Base-by-base conservation (phyloP, 2,888 invertebrate genomes). In the Microchrysa polita region DNA sequence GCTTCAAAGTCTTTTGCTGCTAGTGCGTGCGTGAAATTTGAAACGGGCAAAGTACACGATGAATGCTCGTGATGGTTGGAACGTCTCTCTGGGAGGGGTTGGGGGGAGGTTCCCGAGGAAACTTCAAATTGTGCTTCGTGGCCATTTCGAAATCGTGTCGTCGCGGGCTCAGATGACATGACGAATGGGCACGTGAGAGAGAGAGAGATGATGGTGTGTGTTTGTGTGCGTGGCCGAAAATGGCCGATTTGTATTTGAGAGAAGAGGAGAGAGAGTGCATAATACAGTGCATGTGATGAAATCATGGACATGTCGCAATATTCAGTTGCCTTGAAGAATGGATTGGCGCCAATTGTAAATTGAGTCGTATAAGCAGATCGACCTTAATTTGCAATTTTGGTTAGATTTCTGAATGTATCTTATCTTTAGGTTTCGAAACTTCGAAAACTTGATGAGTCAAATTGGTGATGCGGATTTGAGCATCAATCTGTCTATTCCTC, bases 141-240 rank as follows among this genome's bases (percentile, higher is more conserved):
- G 65, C 42, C 44, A 65, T 65, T 44, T 65, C 65, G 65, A 65
- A 65, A 65, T 34, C 65, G 44, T 48, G 7, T 34, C 27, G 27
- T 5, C 27, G 2, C 27, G 27, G 27, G 27, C 27, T 34, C 27
- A 5, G 2, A 44, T 44, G 65, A 44, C 65, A 65, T 42, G 65
- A 63, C 65, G 65, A 44, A 44, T 48, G 14, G 65, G 65, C 65
- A 65, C 65, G 65, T 65, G 65, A 61, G 52, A 55, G 48, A 10
- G 27, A n/a, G n/a, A n/a, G n/a, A n/a, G n/a, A n/a, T 44, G 65
- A 12, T 65, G 22, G 44, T 65, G 14, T 65, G 14, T 44, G 44
- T 18, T 34, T 34, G 65, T 65, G 42, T 48, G 65, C 2, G 48
- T n/a, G 14, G 48, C 22, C 65, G 23, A 5, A n/a, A 16, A 7